phyloP scores from a whole-genome alignment of 2,113 vertebrate genomes.

The Plectropomus leopardus region DNA sequence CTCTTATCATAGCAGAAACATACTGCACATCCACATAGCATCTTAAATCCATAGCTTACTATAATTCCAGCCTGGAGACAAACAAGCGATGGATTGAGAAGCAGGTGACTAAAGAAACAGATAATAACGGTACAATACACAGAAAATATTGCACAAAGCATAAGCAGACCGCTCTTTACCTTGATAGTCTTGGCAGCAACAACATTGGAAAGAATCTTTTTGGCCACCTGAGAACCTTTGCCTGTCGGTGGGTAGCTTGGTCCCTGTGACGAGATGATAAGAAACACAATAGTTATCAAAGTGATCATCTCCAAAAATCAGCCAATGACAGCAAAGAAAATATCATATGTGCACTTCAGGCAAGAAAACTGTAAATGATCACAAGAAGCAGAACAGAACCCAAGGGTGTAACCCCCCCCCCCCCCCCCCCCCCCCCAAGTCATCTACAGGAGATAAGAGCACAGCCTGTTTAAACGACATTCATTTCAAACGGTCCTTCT shows the following conservation, averaged over 20 bases:
- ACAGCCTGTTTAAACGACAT: conserved; percentile 21
- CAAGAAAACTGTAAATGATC: conserved; percentile 35
- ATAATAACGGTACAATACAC: conserved; percentile 32
- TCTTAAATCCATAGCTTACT: conserved; percentile 41
- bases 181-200: conserved; percentile 87
- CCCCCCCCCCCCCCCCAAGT: not conserved
- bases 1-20: conserved; percentile 29
- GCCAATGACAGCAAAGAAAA: conserved; percentile 26
- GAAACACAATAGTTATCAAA: conserved; percentile 53
- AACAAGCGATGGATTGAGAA: conserved; percentile 25
- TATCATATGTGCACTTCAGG: conserved; percentile 3
- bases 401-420: not conserved
- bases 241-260: conserved; percentile 60
- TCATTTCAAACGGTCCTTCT: conserved; percentile 18
- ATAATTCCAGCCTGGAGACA: conserved; percentile 59
- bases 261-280: conserved; percentile 82
- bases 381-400: conserved; percentile 24
- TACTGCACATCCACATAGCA: conserved; percentile 21
- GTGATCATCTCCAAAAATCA: conserved; percentile 30
- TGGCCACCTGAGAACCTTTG: conserved; percentile 41
- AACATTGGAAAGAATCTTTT: conserved; percentile 73
- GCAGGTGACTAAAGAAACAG: not conserved
- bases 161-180: conserved; percentile 79
- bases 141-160: conserved; percentile 4
- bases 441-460: conserved; percentile 31